Evolutionary conservation across 2,797 vertebrate genomes (phyloP), one percentile per base, ranked within the genome.

Genomic region (Squalus acanthias): DNA sequence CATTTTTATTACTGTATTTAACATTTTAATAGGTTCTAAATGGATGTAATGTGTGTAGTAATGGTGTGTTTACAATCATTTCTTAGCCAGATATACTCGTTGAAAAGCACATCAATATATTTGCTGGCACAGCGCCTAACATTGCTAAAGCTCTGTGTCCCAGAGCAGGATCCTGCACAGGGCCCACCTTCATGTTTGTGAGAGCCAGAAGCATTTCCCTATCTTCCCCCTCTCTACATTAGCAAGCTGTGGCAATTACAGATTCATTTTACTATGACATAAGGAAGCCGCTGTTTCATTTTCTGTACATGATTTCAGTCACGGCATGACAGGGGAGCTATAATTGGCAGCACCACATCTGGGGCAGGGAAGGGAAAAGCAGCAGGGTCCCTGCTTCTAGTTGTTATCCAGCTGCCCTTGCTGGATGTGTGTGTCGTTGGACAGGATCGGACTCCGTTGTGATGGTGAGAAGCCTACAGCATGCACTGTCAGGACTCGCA

Each of bases 21-120:
- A 95, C 94, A 53, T 95, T 74, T 53, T 95, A 95, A 95, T 95
- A 95, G 94, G 46, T 57, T 95, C 70, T 95, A 95, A 95, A 95
- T 95, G 94, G 70, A 74, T 95, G 70, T 95, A 95, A 95, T 95
- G 70, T 72, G 70, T n/a, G 29, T 53, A 74, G 70, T 95, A 95
- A 95, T 95, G 70, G 91, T 53, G 69, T 60, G 50, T 74, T 76
- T 57, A 76, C 39, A 95, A 95, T 95, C 69, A 57, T 60, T 95
- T 76, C 50, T 72, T 95, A 57, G 50, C 70, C 57, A 50, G 46
- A 74, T 95, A 2, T 95, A 74, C 94, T n/a, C 13, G 15, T 76
- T 57, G 50, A 72, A 76, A 53, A 95, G 69, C 70, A 74, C 94
- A 74, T 95, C 46, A 74, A 74, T 95, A 95, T 60, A 74, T 60